Evolutionary conservation across 2,113 vertebrate species (phyloP).

Genomic region (Phainopepla nitens): DNA sequence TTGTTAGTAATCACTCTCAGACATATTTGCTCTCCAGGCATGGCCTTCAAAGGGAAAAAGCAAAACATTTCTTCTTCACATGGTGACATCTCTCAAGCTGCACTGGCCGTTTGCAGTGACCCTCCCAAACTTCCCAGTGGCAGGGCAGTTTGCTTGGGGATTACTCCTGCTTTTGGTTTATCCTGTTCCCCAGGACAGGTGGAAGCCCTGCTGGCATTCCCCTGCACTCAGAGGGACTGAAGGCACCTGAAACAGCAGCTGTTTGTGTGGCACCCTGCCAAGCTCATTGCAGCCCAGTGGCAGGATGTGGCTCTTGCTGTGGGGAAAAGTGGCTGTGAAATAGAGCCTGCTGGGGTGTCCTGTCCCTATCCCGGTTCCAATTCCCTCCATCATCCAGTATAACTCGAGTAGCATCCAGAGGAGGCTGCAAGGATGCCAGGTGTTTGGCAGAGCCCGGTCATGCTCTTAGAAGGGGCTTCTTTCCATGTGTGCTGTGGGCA

Average conservation of each 20-base stretch:
- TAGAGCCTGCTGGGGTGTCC: accelerated
- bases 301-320: background rate
- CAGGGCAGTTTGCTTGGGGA: accelerated
- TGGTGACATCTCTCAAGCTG: accelerated
- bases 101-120: background rate
- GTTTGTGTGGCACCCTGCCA: background rate
- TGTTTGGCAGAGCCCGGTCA: background rate
- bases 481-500: accelerated
- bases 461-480: accelerated
- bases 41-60: background rate
- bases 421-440: background rate
- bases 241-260: background rate
- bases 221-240: accelerated
- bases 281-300: background rate
- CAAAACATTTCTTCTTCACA: background rate
- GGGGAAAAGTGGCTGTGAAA: background rate
- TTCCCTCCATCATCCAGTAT: background rate
- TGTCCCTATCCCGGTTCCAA: accelerated
- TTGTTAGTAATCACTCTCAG: background rate
- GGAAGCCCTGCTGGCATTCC: background rate
- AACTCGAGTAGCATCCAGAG: accelerated
- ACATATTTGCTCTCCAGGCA: background rate
- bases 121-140: background rate
- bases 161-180: background rate
- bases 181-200: background rate